Percentiles rank a stretch among this genome's conserved stretches.
Evolutionary conservation across 1,140 invertebrate genomes (phyloP).

Genomic region (Holotrichia oblita): DNA sequence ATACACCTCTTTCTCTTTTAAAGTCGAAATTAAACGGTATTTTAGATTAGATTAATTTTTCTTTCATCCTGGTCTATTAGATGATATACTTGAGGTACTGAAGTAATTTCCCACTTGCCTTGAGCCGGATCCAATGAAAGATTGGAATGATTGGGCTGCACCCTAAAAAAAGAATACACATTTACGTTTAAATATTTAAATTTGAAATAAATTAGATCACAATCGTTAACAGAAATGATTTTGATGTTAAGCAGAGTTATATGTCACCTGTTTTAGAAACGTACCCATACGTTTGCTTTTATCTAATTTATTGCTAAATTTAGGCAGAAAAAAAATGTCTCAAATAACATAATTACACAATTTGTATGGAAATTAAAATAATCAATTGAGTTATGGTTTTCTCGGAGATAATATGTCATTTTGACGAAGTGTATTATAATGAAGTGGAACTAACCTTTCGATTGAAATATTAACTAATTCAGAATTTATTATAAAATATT

Average conservation of each 20-base stretch:
- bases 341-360: background rate
- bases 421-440: too few relatives aligned
- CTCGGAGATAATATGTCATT: background rate
- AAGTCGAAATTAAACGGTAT: background rate
- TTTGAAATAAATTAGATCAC: background rate
- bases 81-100: conserved; percentile 44
- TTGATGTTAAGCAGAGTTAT: background rate
- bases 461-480: too few relatives aligned
- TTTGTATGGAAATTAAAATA: background rate
- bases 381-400: background rate
- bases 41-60: conserved; percentile 23
- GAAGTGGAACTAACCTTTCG: too few relatives aligned
- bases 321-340: background rate
- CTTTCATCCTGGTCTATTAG: conserved; percentile 48
- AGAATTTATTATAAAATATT: too few relatives aligned
- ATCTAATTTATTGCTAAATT: background rate
- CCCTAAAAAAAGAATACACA: conserved; percentile 52
- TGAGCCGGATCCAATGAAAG: conserved; percentile 54
- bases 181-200: background rate
- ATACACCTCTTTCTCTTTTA: too few relatives aligned
- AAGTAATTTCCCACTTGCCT: conserved; percentile 47
- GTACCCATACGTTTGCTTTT: background rate
- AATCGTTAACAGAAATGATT: too few relatives aligned
- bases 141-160: conserved; percentile 54
- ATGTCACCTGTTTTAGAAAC: background rate